Evolutionary conservation across 1,140 invertebrate genomes (phyloP).

Genomic region (Drosophila ananassae): DNA sequence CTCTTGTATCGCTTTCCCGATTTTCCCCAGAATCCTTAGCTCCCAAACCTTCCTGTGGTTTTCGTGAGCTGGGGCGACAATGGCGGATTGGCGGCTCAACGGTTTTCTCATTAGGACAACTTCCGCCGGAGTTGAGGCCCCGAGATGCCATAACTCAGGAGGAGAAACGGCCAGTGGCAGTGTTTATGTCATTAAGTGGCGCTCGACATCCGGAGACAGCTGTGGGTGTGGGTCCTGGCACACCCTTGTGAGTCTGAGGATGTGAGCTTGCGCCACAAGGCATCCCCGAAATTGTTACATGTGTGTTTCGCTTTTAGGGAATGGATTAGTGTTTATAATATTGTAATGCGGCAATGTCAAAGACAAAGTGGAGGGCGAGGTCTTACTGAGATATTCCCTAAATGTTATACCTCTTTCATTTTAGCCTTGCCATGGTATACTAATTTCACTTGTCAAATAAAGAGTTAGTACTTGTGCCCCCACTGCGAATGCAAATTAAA

Average conservation of each 20-base stretch:
- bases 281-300: conserved; percentile 43
- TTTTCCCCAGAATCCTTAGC: neutral
- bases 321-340: conserved; percentile 58
- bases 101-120: conserved; percentile 70
- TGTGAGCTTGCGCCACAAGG: conserved; percentile 10
- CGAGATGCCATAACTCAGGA: conserved; percentile 27
- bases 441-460: no score
- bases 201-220: conserved; percentile 35
- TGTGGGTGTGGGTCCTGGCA: conserved; percentile 1
- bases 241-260: conserved; percentile 13
- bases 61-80: conserved; percentile 22
- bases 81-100: conserved; percentile 43
- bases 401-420: neutral
- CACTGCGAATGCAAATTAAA: neutral
- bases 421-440: no score
- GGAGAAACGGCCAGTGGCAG: conserved; percentile 17
- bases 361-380: conserved; percentile 30
- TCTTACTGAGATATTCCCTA: neutral
- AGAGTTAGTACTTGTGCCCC: neutral
- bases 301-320: conserved; percentile 27
- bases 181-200: conserved; percentile 73
- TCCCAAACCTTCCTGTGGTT: conserved; percentile 5
- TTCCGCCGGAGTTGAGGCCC: conserved; percentile 47
- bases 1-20: no score
- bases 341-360: conserved; percentile 47